Conservation (phyloP, 30 jellyfish, hydroid and myxozoan genomes). For the Rhopilema esculentum region DNA sequence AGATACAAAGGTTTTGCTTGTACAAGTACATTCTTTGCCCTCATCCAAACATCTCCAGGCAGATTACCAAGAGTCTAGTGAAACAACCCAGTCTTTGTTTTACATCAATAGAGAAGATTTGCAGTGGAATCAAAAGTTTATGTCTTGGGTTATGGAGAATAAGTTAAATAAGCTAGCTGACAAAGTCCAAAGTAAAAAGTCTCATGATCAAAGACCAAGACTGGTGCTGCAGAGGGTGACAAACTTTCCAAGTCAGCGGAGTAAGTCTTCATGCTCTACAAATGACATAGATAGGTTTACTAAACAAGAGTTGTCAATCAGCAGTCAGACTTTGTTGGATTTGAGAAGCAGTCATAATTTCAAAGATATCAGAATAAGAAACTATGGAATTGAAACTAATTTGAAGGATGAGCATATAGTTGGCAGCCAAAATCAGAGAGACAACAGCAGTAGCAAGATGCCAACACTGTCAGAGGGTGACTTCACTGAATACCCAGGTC, state of each 20-base stretch:
- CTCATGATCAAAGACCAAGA: not conserved
- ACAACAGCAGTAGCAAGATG: not conserved
- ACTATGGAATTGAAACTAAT: not conserved
- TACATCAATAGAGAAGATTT: conserved; percentile 44
- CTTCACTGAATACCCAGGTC: not conserved
- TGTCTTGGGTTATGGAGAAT: conserved; percentile 31
- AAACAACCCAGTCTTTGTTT: conserved; percentile 12
- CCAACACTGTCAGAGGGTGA: no score
- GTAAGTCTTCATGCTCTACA: not conserved
- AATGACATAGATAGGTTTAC: not conserved
- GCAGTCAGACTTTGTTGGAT: not conserved
- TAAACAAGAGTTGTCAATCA: not conserved
- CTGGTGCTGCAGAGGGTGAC: not conserved
- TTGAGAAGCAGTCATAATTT: not conserved
- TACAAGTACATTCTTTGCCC: conserved; percentile 44
- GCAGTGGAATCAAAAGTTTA: conserved; percentile 35
- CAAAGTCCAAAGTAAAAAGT: not conserved
- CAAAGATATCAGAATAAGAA: not conserved
- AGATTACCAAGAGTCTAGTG: not conserved
- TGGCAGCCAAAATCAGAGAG: not conserved
- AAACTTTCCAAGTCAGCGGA: not conserved
- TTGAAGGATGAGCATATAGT: not conserved
- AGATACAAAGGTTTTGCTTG: conserved; percentile 35
- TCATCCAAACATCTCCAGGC: conserved; percentile 36
- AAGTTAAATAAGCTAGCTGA: not conserved